phyloP scores from a whole-genome alignment of 2,113 vertebrate species.

The Chaenogobius annularis region DNA sequence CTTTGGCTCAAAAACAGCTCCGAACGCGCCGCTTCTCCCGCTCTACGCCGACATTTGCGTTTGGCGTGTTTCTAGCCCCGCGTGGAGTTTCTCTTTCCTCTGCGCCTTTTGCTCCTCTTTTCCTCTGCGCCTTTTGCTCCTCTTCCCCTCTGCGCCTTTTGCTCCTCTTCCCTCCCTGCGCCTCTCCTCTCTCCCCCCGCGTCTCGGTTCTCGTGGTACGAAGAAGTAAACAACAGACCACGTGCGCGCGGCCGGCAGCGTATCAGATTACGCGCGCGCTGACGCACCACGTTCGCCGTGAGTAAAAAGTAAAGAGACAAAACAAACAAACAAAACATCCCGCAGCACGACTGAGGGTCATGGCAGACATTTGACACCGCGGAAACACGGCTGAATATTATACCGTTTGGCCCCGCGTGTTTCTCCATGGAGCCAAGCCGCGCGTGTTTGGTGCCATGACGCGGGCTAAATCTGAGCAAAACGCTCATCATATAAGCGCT shows the following conservation, averaged over 20 bases:
- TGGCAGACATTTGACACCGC: neutral
- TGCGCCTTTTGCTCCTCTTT: neutral
- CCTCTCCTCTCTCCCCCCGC: neutral
- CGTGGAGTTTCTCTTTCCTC: neutral
- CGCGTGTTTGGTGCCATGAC: neutral
- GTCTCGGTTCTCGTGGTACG: no score
- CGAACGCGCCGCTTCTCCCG: neutral
- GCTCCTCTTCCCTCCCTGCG: no score
- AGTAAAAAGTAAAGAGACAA: neutral
- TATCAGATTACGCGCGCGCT: slow-evolving; percentile 41
- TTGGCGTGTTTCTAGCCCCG: slow-evolving; percentile 3
- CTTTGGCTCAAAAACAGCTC: neutral
- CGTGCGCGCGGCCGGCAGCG: slow-evolving; percentile 63
- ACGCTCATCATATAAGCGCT: no score
- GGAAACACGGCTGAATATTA: neutral
- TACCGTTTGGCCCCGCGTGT: neutral
- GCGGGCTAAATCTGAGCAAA: no score
- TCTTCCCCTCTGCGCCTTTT: no score
- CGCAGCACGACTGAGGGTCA: neutral
- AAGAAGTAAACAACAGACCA: slow-evolving; percentile 79
- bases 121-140: neutral
- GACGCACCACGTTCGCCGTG: slow-evolving; percentile 14
- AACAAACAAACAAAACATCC: neutral
- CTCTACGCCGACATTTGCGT: slow-evolving; percentile 41
- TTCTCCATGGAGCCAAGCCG: no score